Conservation (phyloP, 2,113 vertebrate species). For the Zonotrichia leucophrys region DNA sequence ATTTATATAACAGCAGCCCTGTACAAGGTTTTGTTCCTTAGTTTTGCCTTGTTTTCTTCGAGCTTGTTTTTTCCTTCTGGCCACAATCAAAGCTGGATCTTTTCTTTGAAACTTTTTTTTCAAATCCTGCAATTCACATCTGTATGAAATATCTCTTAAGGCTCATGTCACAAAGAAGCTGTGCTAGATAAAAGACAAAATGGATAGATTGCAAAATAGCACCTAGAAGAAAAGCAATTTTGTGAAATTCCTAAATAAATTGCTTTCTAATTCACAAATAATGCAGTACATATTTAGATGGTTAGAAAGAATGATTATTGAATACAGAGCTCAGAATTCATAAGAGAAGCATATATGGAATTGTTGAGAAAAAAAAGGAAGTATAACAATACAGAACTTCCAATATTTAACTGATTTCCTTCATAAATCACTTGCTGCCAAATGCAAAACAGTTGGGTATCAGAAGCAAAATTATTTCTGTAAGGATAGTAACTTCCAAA, state of each 20-base stretch:
- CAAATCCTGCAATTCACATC: background rate
- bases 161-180: background rate
- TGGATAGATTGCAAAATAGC: background rate
- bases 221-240: slow-evolving; percentile 23
- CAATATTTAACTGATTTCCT: slow-evolving; percentile 12
- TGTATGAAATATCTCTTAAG: background rate
- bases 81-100: background rate
- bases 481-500: slow-evolving; percentile 13
- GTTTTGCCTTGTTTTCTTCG: background rate
- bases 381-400: background rate
- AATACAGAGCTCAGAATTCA: background rate
- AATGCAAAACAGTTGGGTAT: background rate
- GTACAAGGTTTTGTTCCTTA: background rate
- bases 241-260: slow-evolving; percentile 38
- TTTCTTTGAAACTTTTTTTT: background rate
- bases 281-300: background rate
- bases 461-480: background rate
- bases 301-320: slow-evolving; percentile 37
- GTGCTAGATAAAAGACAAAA: background rate
- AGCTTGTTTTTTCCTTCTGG: background rate
- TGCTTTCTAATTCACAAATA: slow-evolving; percentile 49
- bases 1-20: background rate
- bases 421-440: slow-evolving; percentile 35
- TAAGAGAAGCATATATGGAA: background rate
- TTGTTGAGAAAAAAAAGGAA: background rate